A percentile compares a stretch with the other conserved stretches of the same genome.
Evolutionary conservation across 2,888 invertebrate species (phyloP).

Genomic region (Dryocosmus kuriphilus): DNA sequence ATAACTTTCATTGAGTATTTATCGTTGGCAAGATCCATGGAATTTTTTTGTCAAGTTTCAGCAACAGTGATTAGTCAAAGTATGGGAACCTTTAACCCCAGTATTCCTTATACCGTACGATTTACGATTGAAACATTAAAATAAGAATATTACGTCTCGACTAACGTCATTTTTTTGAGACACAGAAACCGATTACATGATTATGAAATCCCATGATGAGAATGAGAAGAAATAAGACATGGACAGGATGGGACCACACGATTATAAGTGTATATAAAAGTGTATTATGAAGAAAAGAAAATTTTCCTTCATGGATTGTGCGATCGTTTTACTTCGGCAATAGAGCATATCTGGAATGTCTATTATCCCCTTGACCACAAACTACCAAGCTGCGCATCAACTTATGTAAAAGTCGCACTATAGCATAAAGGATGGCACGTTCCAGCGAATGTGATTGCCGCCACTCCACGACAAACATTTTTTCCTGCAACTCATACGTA

Average conservation of each 20-base stretch:
- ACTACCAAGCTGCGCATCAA: neutral
- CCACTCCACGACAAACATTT: neutral
- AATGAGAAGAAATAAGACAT: neutral
- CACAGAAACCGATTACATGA: too few species aligned
- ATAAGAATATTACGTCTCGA: neutral
- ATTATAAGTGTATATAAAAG: neutral
- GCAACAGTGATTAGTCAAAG: neutral
- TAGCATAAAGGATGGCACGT: conserved; percentile 45
- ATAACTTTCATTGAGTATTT: too few species aligned
- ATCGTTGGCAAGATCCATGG: too few species aligned
- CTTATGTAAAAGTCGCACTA: conserved; percentile 46
- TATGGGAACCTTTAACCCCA: neutral
- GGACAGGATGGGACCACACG: neutral
- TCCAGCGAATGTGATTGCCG: conserved; percentile 47
- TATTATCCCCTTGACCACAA: neutral
- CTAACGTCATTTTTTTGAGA: neutral
- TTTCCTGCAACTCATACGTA: neutral
- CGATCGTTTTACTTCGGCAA: neutral
- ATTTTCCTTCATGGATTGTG: neutral
- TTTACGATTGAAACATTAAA: neutral
- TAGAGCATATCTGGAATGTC: neutral
- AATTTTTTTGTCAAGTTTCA: too few species aligned
- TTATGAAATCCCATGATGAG: neutral
- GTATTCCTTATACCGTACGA: neutral
- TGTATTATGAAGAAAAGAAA: neutral